Percentiles rank a stretch among this genome's conserved stretches.
phyloP scores from a whole-genome alignment of 1,140 invertebrate species.

The Rhyacophila brunnea region DNA sequence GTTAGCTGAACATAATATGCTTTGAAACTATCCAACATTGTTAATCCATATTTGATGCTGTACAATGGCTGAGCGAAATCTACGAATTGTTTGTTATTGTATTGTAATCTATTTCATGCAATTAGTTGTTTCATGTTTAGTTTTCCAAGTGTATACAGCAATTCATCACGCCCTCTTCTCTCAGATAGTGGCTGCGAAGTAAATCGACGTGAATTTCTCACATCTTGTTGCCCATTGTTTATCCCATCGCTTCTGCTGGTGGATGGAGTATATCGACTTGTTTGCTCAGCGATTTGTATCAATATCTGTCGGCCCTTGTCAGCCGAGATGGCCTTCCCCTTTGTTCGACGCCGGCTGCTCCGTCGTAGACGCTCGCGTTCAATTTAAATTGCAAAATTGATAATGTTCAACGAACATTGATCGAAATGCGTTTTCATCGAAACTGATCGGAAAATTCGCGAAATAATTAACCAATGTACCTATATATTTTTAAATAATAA shows the following conservation, averaged over 20 bases:
- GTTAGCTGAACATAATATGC: too few relatives aligned
- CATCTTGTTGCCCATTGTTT: slow-evolving; percentile 16
- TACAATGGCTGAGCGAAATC: neutral
- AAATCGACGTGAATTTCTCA: slow-evolving; percentile 14
- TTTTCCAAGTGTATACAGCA: slow-evolving; percentile 1
- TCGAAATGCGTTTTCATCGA: too few relatives aligned
- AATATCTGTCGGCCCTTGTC: slow-evolving; percentile 23
- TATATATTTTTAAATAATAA: too few relatives aligned
- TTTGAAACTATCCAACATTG: neutral
- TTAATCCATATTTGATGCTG: neutral
- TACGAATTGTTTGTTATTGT: neutral
- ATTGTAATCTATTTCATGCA: neutral
- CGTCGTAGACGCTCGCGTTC: neutral
- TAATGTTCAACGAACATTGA: too few relatives aligned
- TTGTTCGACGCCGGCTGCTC: slow-evolving; percentile 1
- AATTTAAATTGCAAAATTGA: neutral
- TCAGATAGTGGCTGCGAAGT: neutral
- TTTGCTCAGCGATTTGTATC: slow-evolving; percentile 24
- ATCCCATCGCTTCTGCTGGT: neutral
- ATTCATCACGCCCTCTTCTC: slow-evolving; percentile 3
- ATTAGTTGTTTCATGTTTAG: neutral
- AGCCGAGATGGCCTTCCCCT: slow-evolving; percentile 15
- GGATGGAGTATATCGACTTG: neutral
- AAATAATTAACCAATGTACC: too few relatives aligned
- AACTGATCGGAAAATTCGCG: too few relatives aligned